Evolutionary conservation across 2,888 invertebrate genomes (phyloP).

Genomic region (Tachina fera): DNA sequence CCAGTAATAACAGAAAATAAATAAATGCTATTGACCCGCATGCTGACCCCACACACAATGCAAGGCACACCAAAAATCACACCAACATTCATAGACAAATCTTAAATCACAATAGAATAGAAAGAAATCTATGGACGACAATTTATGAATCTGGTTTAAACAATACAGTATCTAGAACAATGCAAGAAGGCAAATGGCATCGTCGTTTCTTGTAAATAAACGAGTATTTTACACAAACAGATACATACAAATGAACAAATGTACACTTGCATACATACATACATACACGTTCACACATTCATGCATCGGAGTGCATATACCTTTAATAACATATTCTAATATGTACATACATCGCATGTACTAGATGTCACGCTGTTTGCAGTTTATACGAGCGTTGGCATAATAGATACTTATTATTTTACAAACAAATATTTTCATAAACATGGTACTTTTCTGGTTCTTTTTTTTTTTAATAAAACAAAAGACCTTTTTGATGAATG

Average conservation of each 20-base stretch:
- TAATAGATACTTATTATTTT: too few relatives aligned
- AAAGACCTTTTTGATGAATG: too few relatives aligned
- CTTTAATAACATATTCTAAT: neutral
- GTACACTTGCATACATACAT: neutral
- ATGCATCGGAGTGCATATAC: neutral
- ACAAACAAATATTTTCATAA: neutral
- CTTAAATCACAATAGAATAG: constrained; percentile 54
- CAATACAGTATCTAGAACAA: constrained; percentile 67
- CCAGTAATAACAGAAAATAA: constrained; percentile 53
- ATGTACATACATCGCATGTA: constrained; percentile 6
- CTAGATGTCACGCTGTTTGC: neutral
- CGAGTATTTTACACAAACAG: constrained; percentile 33
- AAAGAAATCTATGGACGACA: constrained; percentile 53
- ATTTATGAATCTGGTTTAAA: constrained; percentile 69
- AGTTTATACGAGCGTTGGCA: constrained; percentile 2
- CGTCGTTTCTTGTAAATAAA: constrained; percentile 48
- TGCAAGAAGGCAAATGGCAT: constrained; percentile 63
- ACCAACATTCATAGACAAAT: constrained; percentile 46
- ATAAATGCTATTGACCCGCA: constrained; percentile 71
- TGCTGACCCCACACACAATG: constrained; percentile 71
- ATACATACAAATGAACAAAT: neutral
- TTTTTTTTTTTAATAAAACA: too few relatives aligned
- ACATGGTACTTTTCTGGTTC: too few relatives aligned
- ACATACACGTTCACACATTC: neutral
- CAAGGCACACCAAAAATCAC: neutral